Percentiles rank a stretch among this genome's conserved stretches.
Conservation (phyloP, 1,140 invertebrate genomes). For the Halictus rubicundus region DNA sequence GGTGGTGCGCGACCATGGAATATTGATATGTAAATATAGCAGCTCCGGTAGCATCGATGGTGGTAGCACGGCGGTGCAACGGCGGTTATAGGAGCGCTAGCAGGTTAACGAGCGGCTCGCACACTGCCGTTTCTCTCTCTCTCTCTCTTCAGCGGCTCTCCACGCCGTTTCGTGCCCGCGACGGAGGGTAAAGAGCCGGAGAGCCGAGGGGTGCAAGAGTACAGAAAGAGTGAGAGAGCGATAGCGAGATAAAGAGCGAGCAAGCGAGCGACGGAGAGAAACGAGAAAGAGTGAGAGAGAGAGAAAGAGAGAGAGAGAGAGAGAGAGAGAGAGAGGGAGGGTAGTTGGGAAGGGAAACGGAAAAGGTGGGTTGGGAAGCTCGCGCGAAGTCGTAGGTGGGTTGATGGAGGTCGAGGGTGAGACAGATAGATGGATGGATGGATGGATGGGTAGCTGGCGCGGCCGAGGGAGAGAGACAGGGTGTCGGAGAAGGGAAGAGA, state of each 20-base stretch:
- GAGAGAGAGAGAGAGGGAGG: conserved; percentile 44
- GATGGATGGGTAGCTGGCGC: conserved; percentile 43
- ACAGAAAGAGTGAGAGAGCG: no score
- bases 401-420: conserved; percentile 56
- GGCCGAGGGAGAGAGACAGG: conserved; percentile 40
- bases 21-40: conserved; percentile 80
- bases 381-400: conserved; percentile 47
- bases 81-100: conserved; percentile 73
- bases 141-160: no score
- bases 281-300: no score
- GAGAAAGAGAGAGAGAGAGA: no score
- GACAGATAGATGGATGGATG: conserved; percentile 39
- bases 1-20: conserved; percentile 63
- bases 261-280: no score
- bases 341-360: conserved; percentile 15
- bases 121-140: conserved; percentile 35
- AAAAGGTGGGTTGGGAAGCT: conserved; percentile 36
- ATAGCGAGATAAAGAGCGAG: no score
- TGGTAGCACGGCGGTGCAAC: conserved; percentile 61
- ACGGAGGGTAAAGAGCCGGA: no score
- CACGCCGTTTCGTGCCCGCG: no score
- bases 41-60: conserved; percentile 50
- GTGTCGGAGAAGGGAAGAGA: conserved; percentile 5
- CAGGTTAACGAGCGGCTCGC: conserved; percentile 76
- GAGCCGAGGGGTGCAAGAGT: no score